Evolutionary conservation across 2,797 vertebrate species (phyloP), one percentile per base, ranked within the genome.

Genomic region (Paedocypris micromegethes): DNA sequence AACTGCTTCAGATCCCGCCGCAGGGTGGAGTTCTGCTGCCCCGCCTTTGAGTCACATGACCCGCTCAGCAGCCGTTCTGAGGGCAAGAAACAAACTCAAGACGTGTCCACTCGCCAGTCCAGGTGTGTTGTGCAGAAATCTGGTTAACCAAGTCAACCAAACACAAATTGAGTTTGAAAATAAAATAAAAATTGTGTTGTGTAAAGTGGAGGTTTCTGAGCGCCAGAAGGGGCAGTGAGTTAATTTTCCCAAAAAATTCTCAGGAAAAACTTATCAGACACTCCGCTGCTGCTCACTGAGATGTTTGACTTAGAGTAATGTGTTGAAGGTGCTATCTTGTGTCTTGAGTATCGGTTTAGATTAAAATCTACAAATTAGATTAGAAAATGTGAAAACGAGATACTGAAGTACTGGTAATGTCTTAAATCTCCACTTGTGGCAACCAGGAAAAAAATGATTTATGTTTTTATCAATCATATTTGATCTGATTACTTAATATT

Each of bases 1-100:
- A 98, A 98, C 89, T 98, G 95, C 88, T 98, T 98, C 78, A 98
- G 89, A 87, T 98, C 96, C 78, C 95, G 82, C 43, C 96, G 89
- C 51, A 97, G 85, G 5, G 94, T 97, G 65, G 94, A 95, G 89
- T 97, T 97, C 86, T 87, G 79, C 63, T 80, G 2, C 55, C 80
- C 4, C 5, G 73, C 88, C 81, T 91, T 91, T 23, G 90, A 87
- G 82, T 91, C 89, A 4, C 89, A 91, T 41, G 90, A 90, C 62
- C 90, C 89, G 0, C 83, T 82, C 82, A 86, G 76, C 55, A 86
- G 72, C 49, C 91, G 89, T 73, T 92, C 93, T 95, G 80, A 2
- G 44, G 66, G 23, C 2, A 37, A 64, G 59, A 56, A 5, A 54
- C 9, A 45, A 62, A 66, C 55, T 66, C 38, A 58, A 66, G 40